These are phyloP conservation scores for Venustoraphidia nigricollis DNA, from an alignment of 2,888 invertebrate species.

Conservation along the genomic window DNA sequence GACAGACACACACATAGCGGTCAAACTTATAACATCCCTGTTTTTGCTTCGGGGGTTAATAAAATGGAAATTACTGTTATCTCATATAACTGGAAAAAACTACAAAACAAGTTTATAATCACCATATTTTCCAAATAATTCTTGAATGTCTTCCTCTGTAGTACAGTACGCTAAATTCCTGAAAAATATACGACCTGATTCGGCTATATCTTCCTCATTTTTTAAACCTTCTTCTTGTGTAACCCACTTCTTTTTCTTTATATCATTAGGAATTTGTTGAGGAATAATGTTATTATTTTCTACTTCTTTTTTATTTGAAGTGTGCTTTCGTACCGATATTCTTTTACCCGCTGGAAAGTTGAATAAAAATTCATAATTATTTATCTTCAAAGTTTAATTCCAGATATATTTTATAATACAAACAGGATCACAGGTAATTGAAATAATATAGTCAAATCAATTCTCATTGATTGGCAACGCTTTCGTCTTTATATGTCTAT, in stretches of 20 bases:
- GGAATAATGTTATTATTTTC: slow-evolving; percentile 14
- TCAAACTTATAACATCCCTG: no score
- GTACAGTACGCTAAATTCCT: slow-evolving; percentile 79
- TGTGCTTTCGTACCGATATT: slow-evolving; percentile 37
- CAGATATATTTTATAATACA: no score
- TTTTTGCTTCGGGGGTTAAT: no score
- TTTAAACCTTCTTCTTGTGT: slow-evolving; percentile 44
- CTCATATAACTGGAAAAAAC: background rate
- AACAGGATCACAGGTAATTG: no score
- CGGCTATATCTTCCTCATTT: slow-evolving; percentile 66
- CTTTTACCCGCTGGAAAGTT: slow-evolving; percentile 38
- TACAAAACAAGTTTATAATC: slow-evolving; percentile 13
- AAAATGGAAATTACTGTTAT: background rate
- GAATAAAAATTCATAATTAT: background rate
- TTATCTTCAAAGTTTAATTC: no score
- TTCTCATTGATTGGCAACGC: no score
- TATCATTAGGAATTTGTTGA: background rate
- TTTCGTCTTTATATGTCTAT: no score
- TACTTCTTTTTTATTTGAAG: slow-evolving; percentile 19
- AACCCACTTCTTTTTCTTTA: slow-evolving; percentile 33
- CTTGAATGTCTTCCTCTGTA: slow-evolving; percentile 71
- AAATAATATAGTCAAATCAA: no score
- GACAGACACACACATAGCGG: no score
- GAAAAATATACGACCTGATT: slow-evolving; percentile 84
- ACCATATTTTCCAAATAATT: slow-evolving; percentile 75